phyloP scores from a whole-genome alignment of 1,140 invertebrate species.

The Coboldia fuscipes region DNA sequence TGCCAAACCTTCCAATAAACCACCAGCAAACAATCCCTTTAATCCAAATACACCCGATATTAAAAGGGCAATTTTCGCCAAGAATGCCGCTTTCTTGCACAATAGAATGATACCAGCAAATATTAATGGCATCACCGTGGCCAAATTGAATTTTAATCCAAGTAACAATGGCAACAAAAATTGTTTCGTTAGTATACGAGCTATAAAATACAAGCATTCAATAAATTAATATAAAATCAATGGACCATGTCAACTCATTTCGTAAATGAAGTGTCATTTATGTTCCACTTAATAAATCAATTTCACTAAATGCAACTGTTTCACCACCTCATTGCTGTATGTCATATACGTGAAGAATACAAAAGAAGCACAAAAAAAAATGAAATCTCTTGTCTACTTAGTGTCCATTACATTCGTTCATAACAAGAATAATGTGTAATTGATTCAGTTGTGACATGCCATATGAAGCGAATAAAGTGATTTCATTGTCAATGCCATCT shows the following conservation, averaged over 20 bases:
- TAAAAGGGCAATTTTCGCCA: constrained; percentile 46
- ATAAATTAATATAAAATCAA: neutral
- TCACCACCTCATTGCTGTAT: too few relatives aligned
- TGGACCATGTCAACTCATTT: neutral
- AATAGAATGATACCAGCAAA: constrained; percentile 42
- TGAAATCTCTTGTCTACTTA: too few relatives aligned
- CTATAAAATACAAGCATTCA: constrained; percentile 31
- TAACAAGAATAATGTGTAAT: too few relatives aligned
- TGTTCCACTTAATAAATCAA: too few relatives aligned
- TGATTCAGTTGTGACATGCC: too few relatives aligned
- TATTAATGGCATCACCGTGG: constrained; percentile 42
- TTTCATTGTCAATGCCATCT: too few relatives aligned
- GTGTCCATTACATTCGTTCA: too few relatives aligned
- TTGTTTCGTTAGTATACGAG: constrained; percentile 38
- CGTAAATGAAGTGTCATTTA: too few relatives aligned
- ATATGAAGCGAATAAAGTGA: too few relatives aligned
- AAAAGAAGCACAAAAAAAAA: too few relatives aligned
- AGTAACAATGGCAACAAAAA: constrained; percentile 45
- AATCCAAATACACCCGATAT: constrained; percentile 39
- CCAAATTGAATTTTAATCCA: constrained; percentile 52
- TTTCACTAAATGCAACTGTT: too few relatives aligned
- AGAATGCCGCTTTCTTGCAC: constrained; percentile 46
- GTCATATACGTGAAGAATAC: too few relatives aligned
- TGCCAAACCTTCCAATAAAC: constrained; percentile 6
- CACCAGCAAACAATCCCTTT: constrained; percentile 16